Evolutionary conservation across 1,140 invertebrate genomes (phyloP).

Genomic region (Scaptodrosophila lebanonensis): DNA sequence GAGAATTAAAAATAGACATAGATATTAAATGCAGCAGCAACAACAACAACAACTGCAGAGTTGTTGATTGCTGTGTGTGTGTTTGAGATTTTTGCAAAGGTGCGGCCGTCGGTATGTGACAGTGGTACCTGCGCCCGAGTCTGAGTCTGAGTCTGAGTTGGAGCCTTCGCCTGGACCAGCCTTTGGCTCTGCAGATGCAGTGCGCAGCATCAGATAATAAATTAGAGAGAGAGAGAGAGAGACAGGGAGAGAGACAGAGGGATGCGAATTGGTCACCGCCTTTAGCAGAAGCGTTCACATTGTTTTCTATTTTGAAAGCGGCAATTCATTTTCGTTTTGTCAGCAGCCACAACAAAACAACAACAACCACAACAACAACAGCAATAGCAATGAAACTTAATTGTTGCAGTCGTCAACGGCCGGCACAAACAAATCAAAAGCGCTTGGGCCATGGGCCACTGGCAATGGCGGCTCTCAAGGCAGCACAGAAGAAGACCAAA

Average conservation of each 20-base stretch:
- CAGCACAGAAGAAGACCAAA: too few relatives aligned
- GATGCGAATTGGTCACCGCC: conserved; percentile 12
- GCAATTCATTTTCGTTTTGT: conserved; percentile 63
- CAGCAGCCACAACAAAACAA: conserved; percentile 7
- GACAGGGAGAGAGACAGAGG: not conserved
- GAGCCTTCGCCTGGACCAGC: too few relatives aligned
- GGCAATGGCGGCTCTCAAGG: conserved; percentile 18
- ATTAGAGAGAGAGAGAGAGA: conserved; percentile 23
- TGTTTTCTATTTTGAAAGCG: conserved; percentile 38
- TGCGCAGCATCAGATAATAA: conserved; percentile 62
- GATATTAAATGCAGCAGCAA: conserved; percentile 62
- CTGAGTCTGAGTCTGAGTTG: too few relatives aligned
- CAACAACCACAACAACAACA: conserved; percentile 16
- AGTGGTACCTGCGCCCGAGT: too few relatives aligned
- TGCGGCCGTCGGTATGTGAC: too few relatives aligned
- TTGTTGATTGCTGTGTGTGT: too few relatives aligned
- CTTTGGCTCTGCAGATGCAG: conserved; percentile 26
- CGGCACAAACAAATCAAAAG: conserved; percentile 55
- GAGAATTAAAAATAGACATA: conserved; percentile 59
- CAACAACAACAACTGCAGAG: conserved; percentile 13
- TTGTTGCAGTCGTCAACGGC: conserved; percentile 61
- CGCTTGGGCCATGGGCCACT: conserved; percentile 1
- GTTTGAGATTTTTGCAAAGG: too few relatives aligned
- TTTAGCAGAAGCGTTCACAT: conserved; percentile 1
- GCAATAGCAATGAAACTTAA: conserved; percentile 33